A percentile compares a stretch with the other conserved stretches of the same genome.
These are phyloP conservation scores for Vidua macroura DNA, from an alignment of 2,113 vertebrate species.

Conservation along the genomic window DNA sequence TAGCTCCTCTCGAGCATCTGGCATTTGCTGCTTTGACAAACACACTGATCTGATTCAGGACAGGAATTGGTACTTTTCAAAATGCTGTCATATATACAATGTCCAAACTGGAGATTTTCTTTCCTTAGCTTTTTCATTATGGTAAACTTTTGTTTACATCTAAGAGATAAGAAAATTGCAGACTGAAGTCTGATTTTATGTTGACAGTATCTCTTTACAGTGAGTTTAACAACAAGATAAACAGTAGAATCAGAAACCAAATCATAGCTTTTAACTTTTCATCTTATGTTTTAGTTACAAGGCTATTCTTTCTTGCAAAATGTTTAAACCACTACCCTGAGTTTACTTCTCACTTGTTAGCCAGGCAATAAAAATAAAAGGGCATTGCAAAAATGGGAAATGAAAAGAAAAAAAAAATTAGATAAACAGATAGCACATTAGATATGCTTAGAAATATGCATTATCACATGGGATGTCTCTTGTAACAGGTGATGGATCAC, in stretches of 20 bases:
- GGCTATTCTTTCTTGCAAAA: background rate
- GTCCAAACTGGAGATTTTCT: background rate
- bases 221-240: background rate
- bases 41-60: background rate
- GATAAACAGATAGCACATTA: background rate
- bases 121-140: background rate
- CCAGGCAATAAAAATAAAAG: background rate
- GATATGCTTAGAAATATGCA: background rate
- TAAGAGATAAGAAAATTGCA: background rate
- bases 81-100: background rate
- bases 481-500: background rate
- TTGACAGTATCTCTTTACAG: background rate
- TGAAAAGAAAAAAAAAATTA: background rate
- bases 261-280: background rate
- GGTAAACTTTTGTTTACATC: background rate
- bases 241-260: background rate
- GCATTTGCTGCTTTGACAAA: background rate
- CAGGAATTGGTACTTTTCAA: constrained; percentile 1
- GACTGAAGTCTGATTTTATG: background rate
- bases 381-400: constrained; percentile 10
- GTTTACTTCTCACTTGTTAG: background rate
- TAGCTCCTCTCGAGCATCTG: background rate
- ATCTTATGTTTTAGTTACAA: background rate
- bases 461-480: background rate
- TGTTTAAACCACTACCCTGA: background rate